Base-by-base conservation (phyloP, 2,888 invertebrate species). In the Allolobophora icterica region DNA sequence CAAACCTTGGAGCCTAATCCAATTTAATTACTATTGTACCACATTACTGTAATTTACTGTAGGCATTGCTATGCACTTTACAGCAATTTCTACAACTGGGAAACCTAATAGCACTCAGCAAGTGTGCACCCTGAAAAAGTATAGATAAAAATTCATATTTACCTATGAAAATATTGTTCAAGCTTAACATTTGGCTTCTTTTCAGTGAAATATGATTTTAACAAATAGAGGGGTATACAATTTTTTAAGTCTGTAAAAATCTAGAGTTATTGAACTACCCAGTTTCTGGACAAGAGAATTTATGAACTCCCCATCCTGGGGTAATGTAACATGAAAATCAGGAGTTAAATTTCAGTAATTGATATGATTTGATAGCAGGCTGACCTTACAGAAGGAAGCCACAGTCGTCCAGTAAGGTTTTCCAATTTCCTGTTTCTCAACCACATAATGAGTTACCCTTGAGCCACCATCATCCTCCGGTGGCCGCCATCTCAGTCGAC, bases 391-490 rank as follows among this genome's bases (percentile, higher is more conserved):
- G 34, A 84, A 30, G 4, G 90, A 84, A 40, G 95, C 93, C 6
- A 95, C 95, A 34, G 95, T 95, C 71, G 95, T 94, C 95, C 99
- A 99, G 95, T 98, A 97, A 0, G 97, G 97, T 94, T 97, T 97
- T 33, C 97, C 97, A 1, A 97, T 96, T 94, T 99, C 99, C 94
- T 97, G 97, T 92, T 99, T 97, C 95, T 99, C 99, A 15, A 99
- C 97, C 38, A 98, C 97, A 95, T 99, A 99, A 95, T 99, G 98
- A 0, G 98, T 98, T 92, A 99, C 96, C 91, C 97, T 97, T 40
- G 97, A 96, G 45, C 98, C 98, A 89, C 99, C 99, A 95, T 99
- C 99, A 95, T 98, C 99, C 93, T 97, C 96, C 0, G 99, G 99
- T 91, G 99, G 98, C 94, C 97, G 97, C 99, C 99, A 99, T 30